Percentiles rank a stretch among this genome's conserved stretches.
Conservation (phyloP, 1,140 invertebrate genomes). For the Stratiolaelaps scimitus region DNA sequence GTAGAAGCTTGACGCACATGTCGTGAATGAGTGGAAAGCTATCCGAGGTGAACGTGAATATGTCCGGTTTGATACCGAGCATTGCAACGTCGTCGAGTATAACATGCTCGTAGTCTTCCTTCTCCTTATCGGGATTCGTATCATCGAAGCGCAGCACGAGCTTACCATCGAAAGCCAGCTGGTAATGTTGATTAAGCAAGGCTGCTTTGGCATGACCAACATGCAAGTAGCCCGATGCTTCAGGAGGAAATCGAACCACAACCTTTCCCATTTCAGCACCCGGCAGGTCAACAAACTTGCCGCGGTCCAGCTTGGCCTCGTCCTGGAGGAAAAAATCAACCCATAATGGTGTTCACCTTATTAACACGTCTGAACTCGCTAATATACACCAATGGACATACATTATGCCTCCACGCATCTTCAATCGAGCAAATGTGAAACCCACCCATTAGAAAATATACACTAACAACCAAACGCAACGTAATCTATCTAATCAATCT, state of each 20-base stretch:
- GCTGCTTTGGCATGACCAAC: conserved; percentile 99
- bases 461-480: too few species aligned
- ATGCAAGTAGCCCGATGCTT: conserved; percentile 93
- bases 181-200: conserved; percentile 93
- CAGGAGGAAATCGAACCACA: conserved; percentile 89
- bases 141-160: conserved; percentile 99
- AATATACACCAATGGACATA: too few species aligned
- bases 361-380: too few species aligned
- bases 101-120: conserved; percentile 90
- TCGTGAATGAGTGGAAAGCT: conserved; percentile 84
- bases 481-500: too few species aligned
- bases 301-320: conserved; percentile 52
- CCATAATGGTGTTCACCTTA: too few species aligned
- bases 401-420: too few species aligned
- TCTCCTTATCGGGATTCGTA: conserved; percentile 98
- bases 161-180: conserved; percentile 78
- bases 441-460: too few species aligned
- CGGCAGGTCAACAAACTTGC: conserved; percentile 91
- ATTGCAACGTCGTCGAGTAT: conserved; percentile 87
- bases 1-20: conserved; percentile 76
- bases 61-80: conserved; percentile 79
- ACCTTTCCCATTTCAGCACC: conserved; percentile 91
- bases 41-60: conserved; percentile 89
- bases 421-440: too few species aligned
- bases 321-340: conserved; percentile 13